Conservation (phyloP, 2,888 invertebrate species). For the Loripinus fragilis region DNA sequence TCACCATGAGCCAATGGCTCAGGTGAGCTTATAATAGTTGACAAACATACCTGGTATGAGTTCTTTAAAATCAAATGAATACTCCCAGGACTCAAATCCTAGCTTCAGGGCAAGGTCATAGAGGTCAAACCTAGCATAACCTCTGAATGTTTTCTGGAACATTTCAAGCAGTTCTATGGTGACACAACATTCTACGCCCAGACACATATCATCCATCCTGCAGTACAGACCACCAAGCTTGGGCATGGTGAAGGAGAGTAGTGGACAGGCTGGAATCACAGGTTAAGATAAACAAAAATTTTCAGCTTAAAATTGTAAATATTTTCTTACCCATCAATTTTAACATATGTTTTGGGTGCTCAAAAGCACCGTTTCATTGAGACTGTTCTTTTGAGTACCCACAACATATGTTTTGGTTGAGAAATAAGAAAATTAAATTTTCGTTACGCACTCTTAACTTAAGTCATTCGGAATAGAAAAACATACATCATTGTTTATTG, state of each 20-base stretch:
- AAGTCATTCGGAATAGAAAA: too few species aligned
- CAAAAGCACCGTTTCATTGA: too few species aligned
- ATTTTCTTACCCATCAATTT: too few species aligned
- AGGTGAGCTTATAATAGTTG: too few species aligned
- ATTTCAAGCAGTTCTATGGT: slow-evolving; percentile 68
- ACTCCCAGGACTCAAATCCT: slow-evolving; percentile 58
- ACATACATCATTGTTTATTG: too few species aligned
- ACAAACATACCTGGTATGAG: slow-evolving; percentile 31
- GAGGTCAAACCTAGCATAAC: slow-evolving; percentile 66
- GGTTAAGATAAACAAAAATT: too few species aligned
- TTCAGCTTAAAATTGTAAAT: too few species aligned
- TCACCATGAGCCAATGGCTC: too few species aligned
- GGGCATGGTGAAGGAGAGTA: slow-evolving; percentile 62
- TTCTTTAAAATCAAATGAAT: slow-evolving; percentile 31
- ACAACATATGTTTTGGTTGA: too few species aligned
- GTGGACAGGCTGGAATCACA: slow-evolving; percentile 66
- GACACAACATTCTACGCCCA: slow-evolving; percentile 73
- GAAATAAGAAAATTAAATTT: too few species aligned
- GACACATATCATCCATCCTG: slow-evolving; percentile 67
- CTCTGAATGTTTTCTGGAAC: slow-evolving; percentile 68
- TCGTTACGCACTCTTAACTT: too few species aligned
- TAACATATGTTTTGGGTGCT: background rate
- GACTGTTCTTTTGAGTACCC: too few species aligned
- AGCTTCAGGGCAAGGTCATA: slow-evolving; percentile 60
- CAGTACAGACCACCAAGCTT: slow-evolving; percentile 62